Evolutionary conservation across 2,113 vertebrate species (phyloP).

Genomic region (Mesoclemmys tuberculata): DNA sequence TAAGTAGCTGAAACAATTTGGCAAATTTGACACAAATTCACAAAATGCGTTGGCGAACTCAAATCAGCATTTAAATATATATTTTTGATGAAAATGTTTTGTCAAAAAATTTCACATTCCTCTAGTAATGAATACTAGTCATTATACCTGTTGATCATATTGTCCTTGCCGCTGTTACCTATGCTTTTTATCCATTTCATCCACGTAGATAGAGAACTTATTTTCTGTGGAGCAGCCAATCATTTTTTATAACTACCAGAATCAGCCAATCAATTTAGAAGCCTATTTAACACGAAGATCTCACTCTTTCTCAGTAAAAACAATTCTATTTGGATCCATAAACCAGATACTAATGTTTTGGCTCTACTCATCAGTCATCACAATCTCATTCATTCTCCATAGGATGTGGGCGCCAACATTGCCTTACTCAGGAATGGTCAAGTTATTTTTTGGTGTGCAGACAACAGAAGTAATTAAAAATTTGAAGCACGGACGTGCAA

Average conservation of each 20-base stretch:
- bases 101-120: background rate
- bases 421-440: background rate
- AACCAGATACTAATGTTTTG: background rate
- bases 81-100: background rate
- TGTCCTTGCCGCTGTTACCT: background rate
- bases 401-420: background rate
- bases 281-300: background rate
- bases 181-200: background rate
- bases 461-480: background rate
- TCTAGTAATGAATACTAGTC: background rate
- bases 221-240: background rate
- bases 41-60: background rate
- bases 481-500: background rate
- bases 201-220: background rate
- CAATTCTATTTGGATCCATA: background rate
- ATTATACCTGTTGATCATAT: background rate
- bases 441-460: background rate
- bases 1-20: background rate
- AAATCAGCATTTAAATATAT: background rate
- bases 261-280: conserved; percentile 31
- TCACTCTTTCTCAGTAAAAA: conserved; percentile 2
- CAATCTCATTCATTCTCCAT: background rate
- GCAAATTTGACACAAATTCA: background rate
- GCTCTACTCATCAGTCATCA: background rate
- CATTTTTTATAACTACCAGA: conserved; percentile 9